phyloP scores from a whole-genome alignment of 2,888 invertebrate species.

The Drosophila differens region DNA sequence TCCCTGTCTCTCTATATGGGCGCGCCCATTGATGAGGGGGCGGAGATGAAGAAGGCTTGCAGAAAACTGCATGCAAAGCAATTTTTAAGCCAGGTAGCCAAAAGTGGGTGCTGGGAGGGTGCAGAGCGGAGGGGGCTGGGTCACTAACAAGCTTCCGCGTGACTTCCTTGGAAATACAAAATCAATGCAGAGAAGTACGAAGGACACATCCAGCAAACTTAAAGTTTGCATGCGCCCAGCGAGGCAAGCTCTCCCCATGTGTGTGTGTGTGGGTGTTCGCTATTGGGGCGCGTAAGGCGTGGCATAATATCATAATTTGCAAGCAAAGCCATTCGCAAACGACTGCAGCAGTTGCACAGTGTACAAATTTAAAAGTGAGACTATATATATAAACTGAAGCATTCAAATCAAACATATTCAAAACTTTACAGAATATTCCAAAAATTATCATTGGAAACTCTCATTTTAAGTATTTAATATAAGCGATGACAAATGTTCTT shows the following conservation, averaged over 20 bases:
- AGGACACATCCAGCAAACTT: constrained; percentile 71
- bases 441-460: background rate
- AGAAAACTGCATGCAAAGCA: constrained; percentile 78
- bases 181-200: constrained; percentile 72
- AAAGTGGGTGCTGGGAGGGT: background rate
- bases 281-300: constrained; percentile 41
- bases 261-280: constrained; percentile 13
- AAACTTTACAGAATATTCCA: background rate
- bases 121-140: background rate
- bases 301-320: constrained; percentile 74
- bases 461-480: background rate
- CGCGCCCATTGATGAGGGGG: constrained; percentile 14
- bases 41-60: constrained; percentile 11
- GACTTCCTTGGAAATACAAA: constrained; percentile 75
- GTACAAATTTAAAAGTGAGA: background rate
- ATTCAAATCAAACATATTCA: background rate
- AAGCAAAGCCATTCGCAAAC: constrained; percentile 55
- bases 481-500: background rate
- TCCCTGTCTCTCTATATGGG: constrained; percentile 51
- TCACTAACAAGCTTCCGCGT: constrained; percentile 78
- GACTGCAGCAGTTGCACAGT: constrained; percentile 39
- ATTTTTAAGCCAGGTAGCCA: constrained; percentile 55
- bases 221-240: constrained; percentile 58
- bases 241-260: background rate
- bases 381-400: background rate